A percentile compares a stretch with the other conserved stretches of the same genome.
These are phyloP conservation scores for Spinibarbus caldwelli DNA, from an alignment of 2,797 vertebrate species.

Conservation along the genomic window DNA sequence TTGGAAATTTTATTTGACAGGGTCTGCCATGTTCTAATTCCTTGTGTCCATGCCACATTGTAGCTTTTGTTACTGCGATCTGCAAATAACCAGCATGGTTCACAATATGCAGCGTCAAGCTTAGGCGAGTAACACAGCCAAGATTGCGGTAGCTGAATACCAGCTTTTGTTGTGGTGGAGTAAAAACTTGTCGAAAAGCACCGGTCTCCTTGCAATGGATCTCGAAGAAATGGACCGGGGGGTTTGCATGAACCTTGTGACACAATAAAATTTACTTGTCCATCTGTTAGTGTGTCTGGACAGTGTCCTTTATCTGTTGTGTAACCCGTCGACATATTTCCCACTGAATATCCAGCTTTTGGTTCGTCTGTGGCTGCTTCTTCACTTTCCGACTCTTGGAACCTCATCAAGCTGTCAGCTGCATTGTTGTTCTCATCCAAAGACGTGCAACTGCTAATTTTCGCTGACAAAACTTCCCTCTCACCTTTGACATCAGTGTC, in stretches of 20 bases:
- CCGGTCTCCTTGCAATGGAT: not conserved
- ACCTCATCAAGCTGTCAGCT: not conserved
- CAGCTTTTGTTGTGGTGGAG: not conserved
- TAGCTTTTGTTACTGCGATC: not conserved
- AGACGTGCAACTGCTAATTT: not conserved
- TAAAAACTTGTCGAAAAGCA: not conserved
- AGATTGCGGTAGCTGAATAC: not conserved
- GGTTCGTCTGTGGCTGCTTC: not conserved
- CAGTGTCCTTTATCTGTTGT: not conserved
- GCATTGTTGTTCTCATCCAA: not conserved
- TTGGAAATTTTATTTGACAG: not conserved
- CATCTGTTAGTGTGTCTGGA: not conserved
- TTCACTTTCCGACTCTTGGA: not conserved
- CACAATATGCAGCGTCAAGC: not conserved
- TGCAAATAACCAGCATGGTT: not conserved
- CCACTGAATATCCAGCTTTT: not conserved
- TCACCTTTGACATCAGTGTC: not conserved
- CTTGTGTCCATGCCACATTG: not conserved
- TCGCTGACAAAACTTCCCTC: not conserved
- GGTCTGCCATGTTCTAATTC: not conserved
- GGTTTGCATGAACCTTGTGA: not conserved
- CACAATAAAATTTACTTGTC: constrained; percentile 4
- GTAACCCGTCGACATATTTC: not conserved
- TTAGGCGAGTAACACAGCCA: too few relatives aligned
- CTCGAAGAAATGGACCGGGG: not conserved